Conservation (phyloP, 2,888 invertebrate genomes). For the Dyspetes luteomarginatus region DNA sequence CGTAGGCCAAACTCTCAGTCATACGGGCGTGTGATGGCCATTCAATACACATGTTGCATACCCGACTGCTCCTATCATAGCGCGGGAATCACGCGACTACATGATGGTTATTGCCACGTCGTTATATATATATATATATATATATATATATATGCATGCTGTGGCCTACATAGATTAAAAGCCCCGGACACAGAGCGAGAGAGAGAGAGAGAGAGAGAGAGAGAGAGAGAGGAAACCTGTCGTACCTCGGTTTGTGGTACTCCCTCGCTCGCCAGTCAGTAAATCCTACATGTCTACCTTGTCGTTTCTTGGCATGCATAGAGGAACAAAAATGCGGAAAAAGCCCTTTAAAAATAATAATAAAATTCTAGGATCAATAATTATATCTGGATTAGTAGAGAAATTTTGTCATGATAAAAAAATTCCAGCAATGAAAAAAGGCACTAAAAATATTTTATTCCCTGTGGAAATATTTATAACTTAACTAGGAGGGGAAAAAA, state of each 20-base stretch:
- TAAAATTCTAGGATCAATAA: too few relatives aligned
- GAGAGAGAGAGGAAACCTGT: neutral
- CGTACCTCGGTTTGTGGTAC: neutral
- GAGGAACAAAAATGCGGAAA: too few relatives aligned
- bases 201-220: neutral
- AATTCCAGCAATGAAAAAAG: too few relatives aligned
- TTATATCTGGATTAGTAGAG: too few relatives aligned
- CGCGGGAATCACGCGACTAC: slow-evolving; percentile 49
- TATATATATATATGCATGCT: slow-evolving; percentile 28
- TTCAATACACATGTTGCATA: slow-evolving; percentile 55
- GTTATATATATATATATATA: neutral
- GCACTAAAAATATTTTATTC: too few relatives aligned
- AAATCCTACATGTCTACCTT: too few relatives aligned
- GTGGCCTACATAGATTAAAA: slow-evolving; percentile 78
- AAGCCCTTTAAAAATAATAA: too few relatives aligned
- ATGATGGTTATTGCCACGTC: slow-evolving; percentile 43
- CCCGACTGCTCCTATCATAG: slow-evolving; percentile 5
- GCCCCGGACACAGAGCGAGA: slow-evolving; percentile 64
- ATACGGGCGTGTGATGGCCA: slow-evolving; percentile 81
- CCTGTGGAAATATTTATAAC: too few relatives aligned
- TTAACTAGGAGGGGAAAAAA: too few relatives aligned
- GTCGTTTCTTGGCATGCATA: too few relatives aligned
- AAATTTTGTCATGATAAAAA: too few relatives aligned
- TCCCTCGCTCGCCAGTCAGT: neutral
- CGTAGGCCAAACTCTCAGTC: slow-evolving; percentile 66